Conservation (phyloP, 2,888 invertebrate genomes). For the Spisula solida region DNA sequence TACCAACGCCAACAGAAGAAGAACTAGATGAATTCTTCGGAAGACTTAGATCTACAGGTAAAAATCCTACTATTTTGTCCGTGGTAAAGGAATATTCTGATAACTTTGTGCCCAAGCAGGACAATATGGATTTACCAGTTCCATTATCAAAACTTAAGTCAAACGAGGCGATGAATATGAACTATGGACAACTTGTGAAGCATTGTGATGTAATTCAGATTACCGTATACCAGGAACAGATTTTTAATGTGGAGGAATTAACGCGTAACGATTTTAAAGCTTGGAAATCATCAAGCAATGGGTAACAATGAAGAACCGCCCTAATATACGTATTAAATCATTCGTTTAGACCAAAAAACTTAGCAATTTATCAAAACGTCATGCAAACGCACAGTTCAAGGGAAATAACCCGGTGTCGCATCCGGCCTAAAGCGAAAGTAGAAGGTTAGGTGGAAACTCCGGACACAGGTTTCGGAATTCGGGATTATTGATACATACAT, state of each 20-base stretch:
- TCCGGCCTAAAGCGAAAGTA: too few species aligned
- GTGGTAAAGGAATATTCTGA: background rate
- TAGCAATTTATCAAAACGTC: too few species aligned
- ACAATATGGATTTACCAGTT: background rate
- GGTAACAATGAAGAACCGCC: too few species aligned
- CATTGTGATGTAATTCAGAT: background rate
- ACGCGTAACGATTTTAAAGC: too few species aligned
- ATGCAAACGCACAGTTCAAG: too few species aligned
- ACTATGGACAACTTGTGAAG: background rate
- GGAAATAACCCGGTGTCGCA: too few species aligned
- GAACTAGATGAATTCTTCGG: background rate
- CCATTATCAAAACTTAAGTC: background rate
- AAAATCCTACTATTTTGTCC: constrained; percentile 7
- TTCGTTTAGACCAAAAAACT: too few species aligned
- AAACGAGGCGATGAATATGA: background rate
- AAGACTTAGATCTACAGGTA: background rate
- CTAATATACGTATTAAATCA: too few species aligned
- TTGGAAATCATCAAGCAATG: too few species aligned
- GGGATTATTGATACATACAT: too few species aligned
- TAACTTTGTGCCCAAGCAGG: background rate
- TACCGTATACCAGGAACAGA: background rate
- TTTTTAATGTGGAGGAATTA: background rate
- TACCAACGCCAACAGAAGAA: background rate
- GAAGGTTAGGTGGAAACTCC: too few species aligned
- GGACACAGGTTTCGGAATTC: too few species aligned